A percentile compares a stretch with the other conserved stretches of the same genome.
Conservation (phyloP, 2,113 vertebrate genomes). For the Cavia aperea region DNA sequence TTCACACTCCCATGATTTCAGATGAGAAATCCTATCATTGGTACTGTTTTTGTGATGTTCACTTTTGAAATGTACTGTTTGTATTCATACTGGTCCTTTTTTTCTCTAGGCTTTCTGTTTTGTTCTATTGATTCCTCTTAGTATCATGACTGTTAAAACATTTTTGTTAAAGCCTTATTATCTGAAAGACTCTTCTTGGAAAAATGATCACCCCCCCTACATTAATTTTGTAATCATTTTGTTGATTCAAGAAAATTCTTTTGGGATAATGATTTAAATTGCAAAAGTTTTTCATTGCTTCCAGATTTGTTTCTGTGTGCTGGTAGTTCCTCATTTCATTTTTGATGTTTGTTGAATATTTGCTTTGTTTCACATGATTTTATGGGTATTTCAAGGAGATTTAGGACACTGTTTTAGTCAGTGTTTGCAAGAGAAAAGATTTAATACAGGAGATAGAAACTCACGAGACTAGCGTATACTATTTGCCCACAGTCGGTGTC, state of each 20-base stretch:
- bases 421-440: neutral
- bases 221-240: slow-evolving; percentile 30
- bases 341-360: slow-evolving; percentile 4
- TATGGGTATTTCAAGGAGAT: slow-evolving; percentile 11
- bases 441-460: neutral
- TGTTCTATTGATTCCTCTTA: neutral
- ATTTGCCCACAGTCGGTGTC: neutral
- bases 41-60: neutral
- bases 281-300: slow-evolving; percentile 11
- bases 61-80: neutral
- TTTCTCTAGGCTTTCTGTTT: neutral
- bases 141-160: neutral
- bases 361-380: slow-evolving; percentile 28
- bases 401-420: neutral
- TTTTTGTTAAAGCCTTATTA: slow-evolving; percentile 11
- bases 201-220: neutral
- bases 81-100: neutral
- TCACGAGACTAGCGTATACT: neutral
- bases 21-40: neutral
- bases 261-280: neutral
- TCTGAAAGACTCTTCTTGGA: neutral
- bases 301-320: slow-evolving; percentile 34
- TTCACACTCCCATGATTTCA: neutral
- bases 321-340: slow-evolving; percentile 28
- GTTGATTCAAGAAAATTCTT: neutral